phyloP scores from a whole-genome alignment of 2,797 vertebrate species.

The Megaceryle alcyon region DNA sequence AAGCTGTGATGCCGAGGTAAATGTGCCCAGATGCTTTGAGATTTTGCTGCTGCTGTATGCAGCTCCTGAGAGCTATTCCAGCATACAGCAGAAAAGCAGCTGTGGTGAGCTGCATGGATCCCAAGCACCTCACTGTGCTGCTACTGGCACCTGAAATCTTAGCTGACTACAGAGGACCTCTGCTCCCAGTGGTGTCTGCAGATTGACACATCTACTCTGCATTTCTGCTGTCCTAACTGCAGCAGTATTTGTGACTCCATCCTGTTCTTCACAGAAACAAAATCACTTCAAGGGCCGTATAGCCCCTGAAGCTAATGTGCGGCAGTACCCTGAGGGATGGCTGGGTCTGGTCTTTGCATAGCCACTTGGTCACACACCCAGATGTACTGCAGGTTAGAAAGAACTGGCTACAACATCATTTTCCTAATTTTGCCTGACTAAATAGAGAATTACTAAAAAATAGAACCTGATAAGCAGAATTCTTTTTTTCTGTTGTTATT shows the following conservation, averaged over 20 bases:
- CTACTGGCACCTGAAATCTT: neutral
- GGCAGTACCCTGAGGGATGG: neutral
- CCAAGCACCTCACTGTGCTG: neutral
- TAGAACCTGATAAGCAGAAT: neutral
- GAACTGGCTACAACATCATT: neutral
- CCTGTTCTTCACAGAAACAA: neutral
- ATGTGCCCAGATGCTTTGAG: neutral
- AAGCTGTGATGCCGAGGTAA: neutral
- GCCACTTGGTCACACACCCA: neutral
- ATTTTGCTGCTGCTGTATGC: neutral
- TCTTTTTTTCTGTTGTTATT: neutral
- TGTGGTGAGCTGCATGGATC: neutral
- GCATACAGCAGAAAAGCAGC: neutral
- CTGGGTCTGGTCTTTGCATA: neutral
- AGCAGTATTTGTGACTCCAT: neutral
- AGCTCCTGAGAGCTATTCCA: neutral
- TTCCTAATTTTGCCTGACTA: neutral
- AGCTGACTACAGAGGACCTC: too few species aligned
- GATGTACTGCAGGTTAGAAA: neutral
- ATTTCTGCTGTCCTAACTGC: neutral
- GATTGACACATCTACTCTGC: fast-evolving
- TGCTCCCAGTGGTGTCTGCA: fast-evolving
- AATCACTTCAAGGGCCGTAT: neutral
- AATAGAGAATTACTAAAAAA: neutral
- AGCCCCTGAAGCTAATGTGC: neutral